Base-by-base conservation (phyloP, 2,113 vertebrate species). In the Petromus typicus region DNA sequence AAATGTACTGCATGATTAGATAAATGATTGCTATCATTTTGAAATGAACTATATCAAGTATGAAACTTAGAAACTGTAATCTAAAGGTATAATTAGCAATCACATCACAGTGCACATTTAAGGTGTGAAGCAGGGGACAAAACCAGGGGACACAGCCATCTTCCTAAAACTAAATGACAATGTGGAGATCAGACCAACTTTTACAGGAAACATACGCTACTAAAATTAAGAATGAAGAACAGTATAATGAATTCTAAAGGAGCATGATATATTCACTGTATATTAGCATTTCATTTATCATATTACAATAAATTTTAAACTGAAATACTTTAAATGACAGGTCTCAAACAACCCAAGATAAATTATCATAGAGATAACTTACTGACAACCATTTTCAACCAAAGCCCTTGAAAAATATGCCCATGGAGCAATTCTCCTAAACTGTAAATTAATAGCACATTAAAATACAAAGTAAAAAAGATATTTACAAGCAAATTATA, bases 21-120 rank as follows among this genome's bases (percentile, higher is more conserved):
- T 88, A 97, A 96, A 97, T 81, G 93, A 97, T 30, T 95, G 95
- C 95, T 98, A 97, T 66, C 93, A 97, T 96, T 97, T 96, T 98
- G 96, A 98, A 98, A 98, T 97, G 94, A 98, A 93, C 95, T 96
- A 94, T 95, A 89, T 90, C 93, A 97, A 98, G 67, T 75, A 95
- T 76, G 96, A 96, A 98, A 97, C 98, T 97, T 97, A 98, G 90
- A 95, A 98, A 96, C 89, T 96, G 97, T n/a, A 92, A 97, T 98
- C 67, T 78, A 96, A 25, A 93, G 98, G 97, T 93, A 94, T 97
- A 98, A 98, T 97, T 98, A 98, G 93, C 97, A 98, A 97, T 94
- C 89, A 98, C 98, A 97, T 69, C 98, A 96, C 95, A 97, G 98
- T 95, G 97, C 92, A 98, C 97, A 98, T 96, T 92, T 95, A 98